Percentiles rank a stretch among this genome's conserved stretches.
Evolutionary conservation across 2,888 invertebrate genomes (phyloP).

Genomic region (Coleophora flavipennella): DNA sequence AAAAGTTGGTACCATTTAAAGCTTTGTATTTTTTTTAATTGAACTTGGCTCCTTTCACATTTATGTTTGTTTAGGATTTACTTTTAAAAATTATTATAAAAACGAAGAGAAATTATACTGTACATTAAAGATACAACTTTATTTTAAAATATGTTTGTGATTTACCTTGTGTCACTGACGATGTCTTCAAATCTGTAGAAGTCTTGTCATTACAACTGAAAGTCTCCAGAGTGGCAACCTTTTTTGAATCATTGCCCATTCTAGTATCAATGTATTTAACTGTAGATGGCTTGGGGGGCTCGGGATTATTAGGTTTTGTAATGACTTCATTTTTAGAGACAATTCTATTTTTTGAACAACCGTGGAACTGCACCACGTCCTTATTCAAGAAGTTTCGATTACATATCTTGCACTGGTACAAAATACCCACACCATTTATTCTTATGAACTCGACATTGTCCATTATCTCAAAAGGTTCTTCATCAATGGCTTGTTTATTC

Average conservation of each 20-base stretch:
- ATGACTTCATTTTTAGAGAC: constrained; percentile 37
- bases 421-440: constrained; percentile 58
- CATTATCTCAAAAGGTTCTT: constrained; percentile 46
- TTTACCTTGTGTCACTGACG: constrained; percentile 9
- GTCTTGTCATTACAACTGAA: background rate
- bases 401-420: constrained; percentile 61
- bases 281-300: constrained; percentile 42
- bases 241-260: constrained; percentile 22
- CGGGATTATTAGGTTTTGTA: constrained; percentile 29
- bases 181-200: constrained; percentile 17
- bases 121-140: too few relatives aligned
- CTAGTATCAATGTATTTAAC: constrained; percentile 56
- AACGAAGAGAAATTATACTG: too few relatives aligned
- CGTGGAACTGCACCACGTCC: constrained; percentile 51
- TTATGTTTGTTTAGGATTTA: too few relatives aligned
- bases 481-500: too few relatives aligned
- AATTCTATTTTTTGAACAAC: constrained; percentile 51
- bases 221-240: too few relatives aligned
- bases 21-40: too few relatives aligned
- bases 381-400: constrained; percentile 59
- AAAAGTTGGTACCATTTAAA: too few relatives aligned
- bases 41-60: too few relatives aligned
- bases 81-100: too few relatives aligned
- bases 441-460: constrained; percentile 58
- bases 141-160: too few relatives aligned